Base-by-base conservation (phyloP, 2,113 vertebrate genomes). In the Poecilia latipinna region DNA sequence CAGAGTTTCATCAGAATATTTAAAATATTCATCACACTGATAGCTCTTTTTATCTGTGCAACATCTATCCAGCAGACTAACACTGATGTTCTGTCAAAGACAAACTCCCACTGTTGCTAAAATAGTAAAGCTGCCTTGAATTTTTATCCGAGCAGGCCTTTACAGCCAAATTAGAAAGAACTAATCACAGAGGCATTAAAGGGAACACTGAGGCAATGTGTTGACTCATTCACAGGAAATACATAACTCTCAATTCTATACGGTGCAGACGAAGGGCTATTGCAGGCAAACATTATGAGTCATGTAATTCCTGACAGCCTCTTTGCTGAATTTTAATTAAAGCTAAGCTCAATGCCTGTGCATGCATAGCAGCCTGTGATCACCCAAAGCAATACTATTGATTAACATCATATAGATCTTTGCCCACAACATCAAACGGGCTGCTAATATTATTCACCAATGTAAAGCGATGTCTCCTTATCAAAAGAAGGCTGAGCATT, bases 291-390 rank as follows among this genome's bases (percentile, higher is more conserved):
- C 51, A 70, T 78, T 72, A 86, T 78, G 77, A 85, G 60, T 86
- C 83, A 82, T 70, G 70, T 68, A 60, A 81, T 82, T 88, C 63
- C 77, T 75, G 28, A 78, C 73, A 78, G 80, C 67, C 62, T 65
- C 80, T 64, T 76, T 71, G 76, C 57, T 66, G 69, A 79, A 82
- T 85, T 83, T 75, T 87, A 86, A 90, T 89, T 79, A 88, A 76
- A 77, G 28, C 68, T 22, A 69, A 72, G 66, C 65, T 65, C 33
- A 70, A 68, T 32, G 70, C 72, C 31, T 48, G 67, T 74, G 72
- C 62, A 75, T 68, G 37, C 19, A 77, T 81, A 70, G 73, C 82
- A 31, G 32, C 68, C 65, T 61, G 29, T 70, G 74, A 82, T 82
- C 74, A 75, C 32, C 60, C 51, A 24, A 32, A 71, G 67, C 61